Base-by-base conservation (phyloP, 2,888 invertebrate genomes). In the Pedicia rivosa region DNA sequence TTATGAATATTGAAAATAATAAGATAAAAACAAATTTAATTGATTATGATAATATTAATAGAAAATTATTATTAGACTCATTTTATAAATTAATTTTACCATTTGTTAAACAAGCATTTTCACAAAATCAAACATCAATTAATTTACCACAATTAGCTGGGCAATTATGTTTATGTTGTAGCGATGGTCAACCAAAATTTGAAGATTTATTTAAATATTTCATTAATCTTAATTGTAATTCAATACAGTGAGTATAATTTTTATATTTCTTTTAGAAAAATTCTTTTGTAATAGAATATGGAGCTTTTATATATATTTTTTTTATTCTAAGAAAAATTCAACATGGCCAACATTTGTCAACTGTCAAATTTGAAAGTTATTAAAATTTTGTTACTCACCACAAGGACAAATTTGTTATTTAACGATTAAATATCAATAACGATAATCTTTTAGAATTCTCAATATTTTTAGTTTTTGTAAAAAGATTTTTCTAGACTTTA, bases 1-100 rank as follows among this genome's bases (percentile, higher is more conserved):
- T 57, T 24, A 40, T 44, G 2, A 52, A 52, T 33, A 42, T 55
- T 4, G 39, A 45, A 38, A 39, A 37, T 10, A 44, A n/a, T 25
- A 14, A 13, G 9, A n/a, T n/a, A n/a, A n/a, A n/a, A n/a, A n/a
- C n/a, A n/a, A n/a, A n/a, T n/a, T n/a, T n/a, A n/a, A n/a, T n/a
- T n/a, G 3, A 12, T 25, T 10, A 12, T 27, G 22, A 38, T 22
- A 16, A 39, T 3, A 27, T 10, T 10, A 20, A 22, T 2, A 12
- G 27, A 33, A 19, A 32, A 33, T 12, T 25, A 27, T 22, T 56
- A 20, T 39, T 48, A 19, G 50, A 53, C 38, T 46, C 53, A 5
- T 42, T 62, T n/a, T 54, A 56, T 36, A 42, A 50, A 15, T 47
- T 53, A 16, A 48, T 62, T 22, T 41, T 60, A 28, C 59, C 60